Evolutionary conservation across 2,113 vertebrate species (phyloP).

Genomic region (Clupea harengus): DNA sequence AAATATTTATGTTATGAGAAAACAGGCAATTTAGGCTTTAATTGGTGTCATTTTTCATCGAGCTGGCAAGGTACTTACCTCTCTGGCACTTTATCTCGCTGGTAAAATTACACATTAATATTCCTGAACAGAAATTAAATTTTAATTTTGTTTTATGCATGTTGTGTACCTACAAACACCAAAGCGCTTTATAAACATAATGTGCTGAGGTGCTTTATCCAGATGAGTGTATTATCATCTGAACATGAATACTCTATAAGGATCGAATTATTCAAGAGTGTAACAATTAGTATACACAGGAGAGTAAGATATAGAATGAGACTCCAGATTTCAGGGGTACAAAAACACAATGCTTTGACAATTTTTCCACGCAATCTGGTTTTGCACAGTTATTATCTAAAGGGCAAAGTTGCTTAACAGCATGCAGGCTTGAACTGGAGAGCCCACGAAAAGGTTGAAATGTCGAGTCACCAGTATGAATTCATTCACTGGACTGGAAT

Average conservation of each 20-base stretch:
- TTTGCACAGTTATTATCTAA: not conserved
- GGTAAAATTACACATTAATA: conserved; percentile 93
- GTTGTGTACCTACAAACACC: conserved; percentile 66
- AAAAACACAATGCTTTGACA: not conserved
- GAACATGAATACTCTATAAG: conserved; percentile 41
- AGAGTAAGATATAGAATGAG: not conserved
- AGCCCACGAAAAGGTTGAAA: not conserved
- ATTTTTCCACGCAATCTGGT: not conserved
- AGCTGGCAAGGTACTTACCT: conserved; percentile 95
- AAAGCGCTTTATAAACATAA: conserved; percentile 46
- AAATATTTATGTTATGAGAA: conserved; percentile 99
- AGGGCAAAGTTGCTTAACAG: not conserved
- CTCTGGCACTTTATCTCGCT: conserved; percentile 85
- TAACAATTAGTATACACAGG: not conserved
- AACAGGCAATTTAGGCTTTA: conserved; percentile 98
- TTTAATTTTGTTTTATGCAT: conserved; percentile 73
- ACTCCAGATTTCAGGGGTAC: not conserved
- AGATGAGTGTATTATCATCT: conserved; percentile 9
- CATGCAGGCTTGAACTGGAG: not conserved
- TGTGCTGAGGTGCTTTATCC: conserved; percentile 40
- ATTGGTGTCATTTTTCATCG: conserved; percentile 97
- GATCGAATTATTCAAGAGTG: conserved; percentile 33
- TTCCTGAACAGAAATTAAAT: conserved; percentile 84
- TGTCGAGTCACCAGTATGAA: not conserved
- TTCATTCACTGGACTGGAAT: not conserved